These are phyloP conservation scores for Syrphus vitripennis DNA, from an alignment of 2,888 invertebrate species.

Conservation along the genomic window DNA sequence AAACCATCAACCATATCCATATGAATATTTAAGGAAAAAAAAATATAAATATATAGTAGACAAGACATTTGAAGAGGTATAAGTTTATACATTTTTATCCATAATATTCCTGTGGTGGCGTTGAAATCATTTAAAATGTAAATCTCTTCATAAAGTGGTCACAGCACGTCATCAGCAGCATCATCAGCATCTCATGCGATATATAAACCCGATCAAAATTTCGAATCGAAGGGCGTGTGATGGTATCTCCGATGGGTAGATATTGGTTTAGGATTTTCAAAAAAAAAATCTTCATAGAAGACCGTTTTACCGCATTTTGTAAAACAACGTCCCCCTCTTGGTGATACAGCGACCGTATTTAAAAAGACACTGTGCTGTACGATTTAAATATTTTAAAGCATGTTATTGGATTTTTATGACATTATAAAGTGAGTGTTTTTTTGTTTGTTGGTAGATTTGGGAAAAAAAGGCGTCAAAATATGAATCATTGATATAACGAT, in stretches of 20 bases:
- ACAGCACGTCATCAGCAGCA: conserved; percentile 73
- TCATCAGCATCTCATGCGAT: conserved; percentile 49
- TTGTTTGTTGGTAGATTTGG: background rate
- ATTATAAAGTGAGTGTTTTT: conserved; percentile 7
- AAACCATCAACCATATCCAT: background rate
- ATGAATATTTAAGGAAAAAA: conserved; percentile 51
- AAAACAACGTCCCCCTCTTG: conserved; percentile 4
- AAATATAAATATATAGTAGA: background rate
- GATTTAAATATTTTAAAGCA: conserved; percentile 68
- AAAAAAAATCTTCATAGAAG: background rate
- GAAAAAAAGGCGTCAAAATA: conserved; percentile 48
- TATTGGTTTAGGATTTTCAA: conserved; percentile 4
- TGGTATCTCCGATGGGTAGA: background rate
- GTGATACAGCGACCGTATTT: background rate
- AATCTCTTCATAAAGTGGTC: conserved; percentile 74
- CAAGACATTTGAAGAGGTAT: background rate
- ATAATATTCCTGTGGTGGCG: conserved; percentile 52
- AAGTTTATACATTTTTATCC: too few species aligned
- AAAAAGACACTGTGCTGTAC: conserved; percentile 23
- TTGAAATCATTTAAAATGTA: conserved; percentile 73
- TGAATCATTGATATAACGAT: conserved; percentile 38
- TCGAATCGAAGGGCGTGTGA: conserved; percentile 35
- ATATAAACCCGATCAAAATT: conserved; percentile 37
- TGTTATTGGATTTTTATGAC: conserved; percentile 68
- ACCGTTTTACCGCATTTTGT: conserved; percentile 28